These are phyloP conservation scores for Leptocoma aspasia DNA, from an alignment of 2,113 vertebrate species.

Conservation along the genomic window DNA sequence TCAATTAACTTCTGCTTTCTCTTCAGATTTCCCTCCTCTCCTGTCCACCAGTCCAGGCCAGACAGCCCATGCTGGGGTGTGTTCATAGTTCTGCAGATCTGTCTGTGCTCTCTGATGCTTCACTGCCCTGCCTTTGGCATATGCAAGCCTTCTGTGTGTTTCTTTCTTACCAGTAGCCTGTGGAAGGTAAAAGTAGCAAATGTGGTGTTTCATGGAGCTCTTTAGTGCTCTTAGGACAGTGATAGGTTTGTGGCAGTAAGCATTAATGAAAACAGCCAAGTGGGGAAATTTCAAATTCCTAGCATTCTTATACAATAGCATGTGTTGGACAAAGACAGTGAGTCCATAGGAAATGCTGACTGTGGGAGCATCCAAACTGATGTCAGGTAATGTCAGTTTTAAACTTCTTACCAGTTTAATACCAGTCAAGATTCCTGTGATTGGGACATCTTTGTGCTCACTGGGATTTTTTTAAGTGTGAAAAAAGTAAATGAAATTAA, in stretches of 20 bases:
- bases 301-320: neutral
- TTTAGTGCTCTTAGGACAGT: neutral
- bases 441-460: neutral
- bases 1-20: neutral
- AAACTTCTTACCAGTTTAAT: neutral
- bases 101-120: neutral
- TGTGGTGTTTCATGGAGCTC: neutral
- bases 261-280: fast-evolving
- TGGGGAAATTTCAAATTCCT: neutral
- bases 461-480: neutral
- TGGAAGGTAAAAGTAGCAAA: neutral
- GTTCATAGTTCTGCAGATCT: neutral
- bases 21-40: neutral
- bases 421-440: neutral
- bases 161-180: neutral
- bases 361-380: neutral
- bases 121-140: neutral
- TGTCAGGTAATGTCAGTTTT: neutral
- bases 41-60: neutral
- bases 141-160: neutral
- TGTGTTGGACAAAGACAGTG: neutral
- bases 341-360: neutral
- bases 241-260: neutral
- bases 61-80: fast-evolving
- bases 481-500: neutral